Conservation (phyloP, 1,140 invertebrate species). For the Xylocopa sonorina region DNA sequence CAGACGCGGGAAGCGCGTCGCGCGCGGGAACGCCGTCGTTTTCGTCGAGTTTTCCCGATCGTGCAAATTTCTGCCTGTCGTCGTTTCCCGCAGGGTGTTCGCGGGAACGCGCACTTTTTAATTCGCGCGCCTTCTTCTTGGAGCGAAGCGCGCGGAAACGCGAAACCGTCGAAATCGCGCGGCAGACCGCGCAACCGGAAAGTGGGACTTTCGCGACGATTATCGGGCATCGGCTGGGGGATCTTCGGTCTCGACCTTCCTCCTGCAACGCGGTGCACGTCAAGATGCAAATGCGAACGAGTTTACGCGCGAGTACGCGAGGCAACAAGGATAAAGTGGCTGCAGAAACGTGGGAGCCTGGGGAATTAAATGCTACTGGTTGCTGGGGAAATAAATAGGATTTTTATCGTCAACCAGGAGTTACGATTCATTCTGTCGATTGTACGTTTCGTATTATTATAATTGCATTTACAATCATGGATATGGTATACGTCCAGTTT, state of each 20-base stretch:
- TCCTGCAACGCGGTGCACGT: conserved; percentile 30
- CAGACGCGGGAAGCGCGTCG: neutral
- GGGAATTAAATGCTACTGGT: conserved; percentile 19
- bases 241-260: conserved; percentile 35
- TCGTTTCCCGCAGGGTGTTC: conserved; percentile 1
- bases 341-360: conserved; percentile 37
- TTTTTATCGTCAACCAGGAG: too few species aligned
- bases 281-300: conserved; percentile 43
- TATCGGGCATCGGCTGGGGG: neutral
- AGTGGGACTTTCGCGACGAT: conserved; percentile 4
- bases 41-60: conserved; percentile 7
- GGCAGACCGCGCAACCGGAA: neutral
- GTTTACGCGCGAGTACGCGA: conserved; percentile 53
- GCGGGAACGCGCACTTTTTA: neutral
- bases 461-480: too few species aligned
- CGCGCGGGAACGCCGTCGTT: neutral
- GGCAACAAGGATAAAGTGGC: conserved; percentile 46
- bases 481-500: too few species aligned
- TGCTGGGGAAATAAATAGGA: too few species aligned
- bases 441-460: too few species aligned
- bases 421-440: too few species aligned
- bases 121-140: neutral
- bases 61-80: conserved; percentile 5
- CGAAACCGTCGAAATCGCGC: conserved; percentile 26
- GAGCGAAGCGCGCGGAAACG: neutral